Evolutionary conservation across 2,888 invertebrate genomes (phyloP), one percentile per base, ranked within the genome.

Genomic region (Sarcophaga subvicina): DNA sequence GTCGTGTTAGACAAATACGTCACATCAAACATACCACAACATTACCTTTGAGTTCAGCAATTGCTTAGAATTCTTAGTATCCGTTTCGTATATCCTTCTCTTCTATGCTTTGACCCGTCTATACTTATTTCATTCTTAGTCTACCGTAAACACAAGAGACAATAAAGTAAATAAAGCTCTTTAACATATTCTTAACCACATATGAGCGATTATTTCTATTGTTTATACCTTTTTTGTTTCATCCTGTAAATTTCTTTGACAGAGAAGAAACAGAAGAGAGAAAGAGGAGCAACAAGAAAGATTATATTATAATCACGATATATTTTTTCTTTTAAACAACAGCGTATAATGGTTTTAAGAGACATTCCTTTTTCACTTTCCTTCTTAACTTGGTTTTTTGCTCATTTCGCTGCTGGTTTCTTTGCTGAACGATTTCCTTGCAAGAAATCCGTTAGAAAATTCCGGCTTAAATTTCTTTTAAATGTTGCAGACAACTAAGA

Each of bases 401-500:
- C 37, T 20, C 22, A 75, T 80, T 76, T 76, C 22, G 20, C 64
- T 37, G 45, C 64, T 76, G 67, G 69, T 80, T 64, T 69, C 47
- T 80, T 83, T 85, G 67, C 73, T 86, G 37, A 88, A 80, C 80
- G 75, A 85, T 80, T 84, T 85, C 81, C 85, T 85, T 81, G 59
- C 78, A 83, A 85, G 78, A 83, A 81, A 79, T 86, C 85, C 62
- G 20, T 49, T 67, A 22, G 37, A 49, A 79, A 59, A 81, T 79
- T 82, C 86, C 88, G 79, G 81, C 69, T 86, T 86, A 84, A 76
- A 72, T 88, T 88, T 86, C 81, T 66, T 72, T 81, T 84, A 64
- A 84, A 83, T 82, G 79, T 76, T 80, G 47, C 60, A 83, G 76
- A 83, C 73, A 80, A 78, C 70, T 59, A 25, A 27, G 27, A 70